Evolutionary conservation across 2,113 vertebrate genomes (phyloP).

Genomic region (Phrynosoma blainvillii): DNA sequence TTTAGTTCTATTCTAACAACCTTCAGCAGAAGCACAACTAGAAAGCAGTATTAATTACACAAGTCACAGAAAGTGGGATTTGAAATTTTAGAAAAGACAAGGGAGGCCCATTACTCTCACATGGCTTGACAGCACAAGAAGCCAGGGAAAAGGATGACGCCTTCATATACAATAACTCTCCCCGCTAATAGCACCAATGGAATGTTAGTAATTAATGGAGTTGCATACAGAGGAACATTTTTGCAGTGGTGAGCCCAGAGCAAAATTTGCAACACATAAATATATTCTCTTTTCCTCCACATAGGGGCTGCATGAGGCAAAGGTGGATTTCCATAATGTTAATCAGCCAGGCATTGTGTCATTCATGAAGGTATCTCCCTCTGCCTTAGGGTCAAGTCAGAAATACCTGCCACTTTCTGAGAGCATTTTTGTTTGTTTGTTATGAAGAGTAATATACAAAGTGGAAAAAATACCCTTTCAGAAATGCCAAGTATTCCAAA

Average conservation of each 20-base stretch:
- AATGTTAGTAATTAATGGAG: conserved; percentile 68
- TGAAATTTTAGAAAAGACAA: conserved; percentile 47
- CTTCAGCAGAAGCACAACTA: conserved; percentile 77
- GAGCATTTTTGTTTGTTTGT: background rate
- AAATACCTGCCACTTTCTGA: background rate
- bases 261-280: background rate
- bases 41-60: conserved; percentile 79
- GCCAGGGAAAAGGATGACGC: conserved; percentile 54
- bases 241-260: background rate
- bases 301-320: background rate
- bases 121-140: conserved; percentile 66
- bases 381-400: background rate
- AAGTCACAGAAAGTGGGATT: conserved; percentile 69
- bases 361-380: background rate
- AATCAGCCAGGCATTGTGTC: background rate
- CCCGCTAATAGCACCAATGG: conserved; percentile 61
- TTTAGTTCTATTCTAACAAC: conserved; percentile 39
- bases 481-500: background rate
- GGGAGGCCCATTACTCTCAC: conserved; percentile 50
- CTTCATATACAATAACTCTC: conserved; percentile 58
- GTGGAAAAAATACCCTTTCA: background rate
- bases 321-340: background rate
- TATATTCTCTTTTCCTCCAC: background rate
- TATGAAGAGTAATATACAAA: background rate
- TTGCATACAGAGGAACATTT: background rate